Base-by-base conservation (phyloP, 2,888 invertebrate species). In the Rhimphoctona megacephalus region DNA sequence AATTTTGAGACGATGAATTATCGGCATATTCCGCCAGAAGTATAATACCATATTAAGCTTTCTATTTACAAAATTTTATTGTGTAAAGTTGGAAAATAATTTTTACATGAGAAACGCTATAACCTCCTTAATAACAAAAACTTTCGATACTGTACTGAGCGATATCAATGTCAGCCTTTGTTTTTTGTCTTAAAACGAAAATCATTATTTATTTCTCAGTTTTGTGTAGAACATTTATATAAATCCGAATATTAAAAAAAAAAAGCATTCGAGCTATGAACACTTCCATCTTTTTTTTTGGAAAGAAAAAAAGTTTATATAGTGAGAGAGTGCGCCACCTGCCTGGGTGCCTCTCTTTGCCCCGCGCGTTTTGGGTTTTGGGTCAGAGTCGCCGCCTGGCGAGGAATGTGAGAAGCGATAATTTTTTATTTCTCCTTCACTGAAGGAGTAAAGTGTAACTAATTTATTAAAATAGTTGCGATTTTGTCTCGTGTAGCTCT, bases 391-490 rank as follows among this genome's bases (percentile, higher is more conserved):
- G 91, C 90, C 88, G 87, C 78, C 94, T 92, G 88, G 66, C 91
- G 94, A 93, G 93, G 94, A 94, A 94, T 94, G 93, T 78, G 90
- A 49, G 73, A 92, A 92, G 83, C 89, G 89, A 72, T 43, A 52
- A 81, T 90, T 92, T 93, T 94, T 94, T 94, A 92, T 94, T 93
- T 93, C 91, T 91, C 91, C 67, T 49, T 93, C 85, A 85, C 91
- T 70, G 92, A 90, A 92, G 91, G 90, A 92, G 92, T 91, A 91
- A 92, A 93, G 92, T 92, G 92, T 92, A 67, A 93, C 92, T 91
- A 91, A 92, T 93, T 93, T 92, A 92, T 93, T 90, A 91, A 92
- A 93, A 93, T 92, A 92, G 92, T 93, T 90, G 91, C 90, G 90
- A 90, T 90, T 91, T 90, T 90, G 89, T 87, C 78, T 87, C 52